Base-by-base conservation (phyloP, 92 coral and sea anemone species). In the Chrysogorgia sp. region DNA sequence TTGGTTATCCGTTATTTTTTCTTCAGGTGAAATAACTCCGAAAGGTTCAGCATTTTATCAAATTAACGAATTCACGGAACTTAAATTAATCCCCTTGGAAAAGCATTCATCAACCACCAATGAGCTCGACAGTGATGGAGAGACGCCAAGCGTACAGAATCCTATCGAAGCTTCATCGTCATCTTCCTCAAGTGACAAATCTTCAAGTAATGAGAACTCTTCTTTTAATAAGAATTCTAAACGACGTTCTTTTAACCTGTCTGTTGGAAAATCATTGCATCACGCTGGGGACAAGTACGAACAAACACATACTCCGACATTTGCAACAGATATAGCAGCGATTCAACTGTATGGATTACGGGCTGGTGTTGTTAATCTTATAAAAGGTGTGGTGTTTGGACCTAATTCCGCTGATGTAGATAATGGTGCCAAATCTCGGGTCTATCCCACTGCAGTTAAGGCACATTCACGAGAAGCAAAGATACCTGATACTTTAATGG, bases 21-120 rank as follows among this genome's bases (percentile, higher is more conserved):
- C 7, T 47, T 15, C 15, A 94, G 98, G 82, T 28, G 76, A 64
- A 12, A 74, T 86, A 26, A 89, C 83, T 69, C 98, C 98, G 20
- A 40, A 15, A 10, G 79, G 86, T 59, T 34, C 53, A n/a, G n/a
- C n/a, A 7, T 94, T 92, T 75, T 79, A 86, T 25, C 83, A 84
- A 49, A 80, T 94, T 43, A 96, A 91, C 40, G 96, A 94, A 81
- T 89, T 89, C 57, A 91, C 98, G 9, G 96, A 94, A 59, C 91
- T 94, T n/a, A 67, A 86, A 28, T 66, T 94, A 31, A 75, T 92
- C 13, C 90, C 94, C 55, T 72, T 64, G 79, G 21, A 32, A 56
- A 23, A 72, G 7, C 31, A 25, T 45, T 31, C 22, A 49, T n/a
- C 72, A 33, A 63, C 45, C 8, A 63, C 31, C 15, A n/a, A 31